Conservation (phyloP, 2,888 invertebrate species). For the Caenorhabditis panamensis region DNA sequence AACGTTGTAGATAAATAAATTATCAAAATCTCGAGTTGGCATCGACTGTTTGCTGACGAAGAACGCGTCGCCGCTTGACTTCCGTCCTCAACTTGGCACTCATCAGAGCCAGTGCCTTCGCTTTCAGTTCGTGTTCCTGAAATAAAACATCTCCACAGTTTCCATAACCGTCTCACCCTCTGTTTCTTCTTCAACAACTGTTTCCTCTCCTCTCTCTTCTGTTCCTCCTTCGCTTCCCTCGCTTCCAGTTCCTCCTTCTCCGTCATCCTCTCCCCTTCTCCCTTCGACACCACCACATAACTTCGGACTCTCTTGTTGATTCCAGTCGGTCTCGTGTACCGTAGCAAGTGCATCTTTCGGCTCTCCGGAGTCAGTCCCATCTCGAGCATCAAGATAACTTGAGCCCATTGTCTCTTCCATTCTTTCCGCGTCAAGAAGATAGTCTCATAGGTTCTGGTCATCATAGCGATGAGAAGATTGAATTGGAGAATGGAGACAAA, state of each 20-base stretch:
- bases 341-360: constrained; percentile 89
- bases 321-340: constrained; percentile 91
- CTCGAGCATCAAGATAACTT: constrained; percentile 96
- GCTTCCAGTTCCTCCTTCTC: constrained; percentile 57
- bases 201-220: constrained; percentile 51
- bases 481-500: constrained; percentile 94
- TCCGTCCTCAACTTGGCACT: constrained; percentile 43
- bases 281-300: constrained; percentile 77
- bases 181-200: constrained; percentile 60
- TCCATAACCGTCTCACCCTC: constrained; percentile 24
- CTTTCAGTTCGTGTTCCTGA: constrained; percentile 61
- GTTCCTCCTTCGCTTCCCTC: constrained; percentile 56
- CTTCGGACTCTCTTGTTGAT: constrained; percentile 78
- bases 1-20: background rate
- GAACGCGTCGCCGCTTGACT: constrained; percentile 39
- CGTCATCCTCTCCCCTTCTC: constrained; percentile 49
- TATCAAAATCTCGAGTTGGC: constrained; percentile 43
- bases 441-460: constrained; percentile 98
- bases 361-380: constrained; percentile 94
- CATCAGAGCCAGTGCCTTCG: constrained; percentile 50
- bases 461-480: constrained; percentile 99
- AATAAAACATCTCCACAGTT: background rate
- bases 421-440: constrained; percentile 97
- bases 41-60: constrained; percentile 55
- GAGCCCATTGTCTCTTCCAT: constrained; percentile 94